These are phyloP conservation scores for Gymnoscopelus braueri DNA, from an alignment of 2,797 vertebrate genomes.

Conservation along the genomic window DNA sequence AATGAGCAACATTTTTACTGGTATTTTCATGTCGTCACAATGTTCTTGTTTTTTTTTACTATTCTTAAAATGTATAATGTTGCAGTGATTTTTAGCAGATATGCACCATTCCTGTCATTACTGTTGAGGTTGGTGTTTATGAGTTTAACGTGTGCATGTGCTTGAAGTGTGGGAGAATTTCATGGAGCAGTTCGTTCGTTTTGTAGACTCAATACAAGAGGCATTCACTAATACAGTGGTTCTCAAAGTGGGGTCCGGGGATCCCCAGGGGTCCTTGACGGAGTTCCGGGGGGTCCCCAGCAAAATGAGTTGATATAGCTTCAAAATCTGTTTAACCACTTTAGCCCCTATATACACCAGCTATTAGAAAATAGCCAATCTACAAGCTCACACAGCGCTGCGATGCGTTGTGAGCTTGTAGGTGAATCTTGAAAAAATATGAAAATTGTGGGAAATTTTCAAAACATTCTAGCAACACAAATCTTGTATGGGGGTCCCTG, in stretches of 20 bases:
- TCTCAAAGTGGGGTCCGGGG: too few species aligned
- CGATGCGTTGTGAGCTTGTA: too few species aligned
- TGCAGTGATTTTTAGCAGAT: constrained; percentile 58
- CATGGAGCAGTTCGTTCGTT: constrained; percentile 27
- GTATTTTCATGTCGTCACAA: constrained; percentile 32
- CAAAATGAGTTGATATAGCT: too few species aligned
- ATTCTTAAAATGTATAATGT: constrained; percentile 47
- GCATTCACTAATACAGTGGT: too few species aligned
- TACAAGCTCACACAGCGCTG: neutral
- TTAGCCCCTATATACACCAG: constrained; percentile 14
- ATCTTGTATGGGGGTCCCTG: neutral
- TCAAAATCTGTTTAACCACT: neutral
- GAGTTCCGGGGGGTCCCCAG: too few species aligned
- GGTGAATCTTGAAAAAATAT: too few species aligned
- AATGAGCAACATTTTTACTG: constrained; percentile 31
- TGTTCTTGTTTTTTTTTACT: constrained; percentile 41
- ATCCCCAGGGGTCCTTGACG: too few species aligned
- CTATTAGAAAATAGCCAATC: constrained; percentile 14
- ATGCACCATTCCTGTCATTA: constrained; percentile 72
- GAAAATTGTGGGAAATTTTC: too few species aligned
- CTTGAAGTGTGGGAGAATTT: constrained; percentile 42
- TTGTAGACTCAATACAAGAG: too few species aligned
- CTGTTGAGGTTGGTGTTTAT: constrained; percentile 21
- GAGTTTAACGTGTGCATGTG: constrained; percentile 55
- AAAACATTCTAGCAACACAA: neutral